These are phyloP conservation scores for Micrastur ruficollis DNA, from an alignment of 2,797 vertebrate genomes.

Conservation along the genomic window DNA sequence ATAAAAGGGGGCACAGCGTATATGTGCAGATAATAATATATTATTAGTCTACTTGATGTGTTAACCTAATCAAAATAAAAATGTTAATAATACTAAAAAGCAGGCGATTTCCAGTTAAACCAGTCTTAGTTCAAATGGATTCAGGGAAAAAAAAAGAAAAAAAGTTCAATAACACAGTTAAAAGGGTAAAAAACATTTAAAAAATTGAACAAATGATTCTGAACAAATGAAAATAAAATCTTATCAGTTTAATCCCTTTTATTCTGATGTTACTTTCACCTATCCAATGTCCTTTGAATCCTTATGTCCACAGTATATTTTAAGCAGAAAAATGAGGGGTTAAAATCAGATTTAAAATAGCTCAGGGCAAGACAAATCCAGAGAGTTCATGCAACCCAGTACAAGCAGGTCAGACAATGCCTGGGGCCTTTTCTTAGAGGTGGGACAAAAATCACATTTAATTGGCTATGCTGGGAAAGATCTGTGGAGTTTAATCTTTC, in stretches of 20 bases:
- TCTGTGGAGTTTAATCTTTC: background rate
- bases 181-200: background rate
- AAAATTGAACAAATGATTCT: accelerated
- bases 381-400: background rate
- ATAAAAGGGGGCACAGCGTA: background rate
- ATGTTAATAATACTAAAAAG: background rate
- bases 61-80: background rate
- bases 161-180: background rate
- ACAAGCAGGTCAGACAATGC: background rate
- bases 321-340: background rate
- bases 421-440: accelerated
- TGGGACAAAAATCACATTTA: background rate
- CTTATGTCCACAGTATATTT: background rate
- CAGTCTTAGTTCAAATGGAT: background rate
- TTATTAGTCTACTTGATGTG: background rate
- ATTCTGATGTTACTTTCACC: background rate
- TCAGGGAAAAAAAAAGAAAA: background rate
- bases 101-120: background rate
- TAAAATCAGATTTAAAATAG: background rate
- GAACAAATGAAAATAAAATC: background rate
- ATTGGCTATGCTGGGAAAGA: background rate
- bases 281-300: background rate
- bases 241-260: background rate
- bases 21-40: background rate
- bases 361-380: background rate